A percentile compares a stretch with the other conserved stretches of the same genome.
phyloP scores from a whole-genome alignment of 2,113 vertebrate species.

The Nycticorax nycticorax region DNA sequence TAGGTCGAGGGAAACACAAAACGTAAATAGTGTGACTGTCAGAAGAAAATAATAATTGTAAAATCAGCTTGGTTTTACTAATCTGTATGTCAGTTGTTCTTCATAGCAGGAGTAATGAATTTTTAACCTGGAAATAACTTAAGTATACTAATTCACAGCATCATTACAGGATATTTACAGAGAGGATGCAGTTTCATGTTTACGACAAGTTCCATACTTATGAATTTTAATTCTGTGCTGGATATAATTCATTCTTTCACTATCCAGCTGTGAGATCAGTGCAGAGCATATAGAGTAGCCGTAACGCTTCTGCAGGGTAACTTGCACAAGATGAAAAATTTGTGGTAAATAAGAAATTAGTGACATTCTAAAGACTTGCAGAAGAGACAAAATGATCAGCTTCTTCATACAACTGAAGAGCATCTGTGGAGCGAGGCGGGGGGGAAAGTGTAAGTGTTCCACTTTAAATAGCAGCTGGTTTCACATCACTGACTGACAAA shows the following conservation, averaged over 20 bases:
- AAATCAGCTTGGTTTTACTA: conserved; percentile 31
- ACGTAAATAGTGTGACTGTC: not conserved
- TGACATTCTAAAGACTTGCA: conserved; percentile 18
- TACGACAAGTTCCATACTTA: not conserved
- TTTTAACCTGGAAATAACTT: conserved; percentile 43
- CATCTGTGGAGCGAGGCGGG: not conserved
- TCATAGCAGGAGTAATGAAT: not conserved
- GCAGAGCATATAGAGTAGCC: not conserved
- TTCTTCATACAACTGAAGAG: conserved; percentile 12
- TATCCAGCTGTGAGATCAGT: conserved; percentile 41
- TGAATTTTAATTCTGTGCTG: conserved; percentile 36
- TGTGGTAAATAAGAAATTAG: conserved; percentile 41
- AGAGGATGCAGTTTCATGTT: conserved; percentile 16
- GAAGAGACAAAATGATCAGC: conserved; percentile 21
- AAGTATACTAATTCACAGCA: not conserved
- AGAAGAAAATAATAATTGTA: conserved; percentile 47
- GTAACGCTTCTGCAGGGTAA: not conserved
- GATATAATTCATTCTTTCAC: conserved; percentile 26
- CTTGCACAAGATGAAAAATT: not conserved
- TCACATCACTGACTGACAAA: conserved; percentile 49
- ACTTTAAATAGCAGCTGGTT: conserved; percentile 47
- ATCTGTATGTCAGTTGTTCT: not conserved
- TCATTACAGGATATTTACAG: conserved; percentile 36
- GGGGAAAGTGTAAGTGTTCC: not conserved
- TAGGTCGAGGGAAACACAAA: not conserved